Conservation (phyloP, 2,797 vertebrate species). For the Phyllotis vaccarum region DNA sequence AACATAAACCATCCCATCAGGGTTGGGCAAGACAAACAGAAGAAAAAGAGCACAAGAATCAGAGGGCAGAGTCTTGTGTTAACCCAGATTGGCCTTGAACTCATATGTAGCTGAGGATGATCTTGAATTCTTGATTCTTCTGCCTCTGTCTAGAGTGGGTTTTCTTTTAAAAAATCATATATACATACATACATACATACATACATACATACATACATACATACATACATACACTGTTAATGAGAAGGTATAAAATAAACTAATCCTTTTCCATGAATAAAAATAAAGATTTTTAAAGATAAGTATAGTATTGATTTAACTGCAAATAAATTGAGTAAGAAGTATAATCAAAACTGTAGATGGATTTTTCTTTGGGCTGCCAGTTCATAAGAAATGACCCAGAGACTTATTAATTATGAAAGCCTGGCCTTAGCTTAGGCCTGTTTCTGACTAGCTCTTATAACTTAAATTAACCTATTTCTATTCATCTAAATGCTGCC, state of each 20-base stretch:
- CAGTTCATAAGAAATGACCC: background rate
- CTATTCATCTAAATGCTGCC: background rate
- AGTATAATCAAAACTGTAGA: slow-evolving; percentile 20
- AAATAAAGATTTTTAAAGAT: background rate
- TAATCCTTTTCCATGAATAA: background rate
- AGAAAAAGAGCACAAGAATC: background rate
- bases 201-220: background rate
- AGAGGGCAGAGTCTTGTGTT: background rate
- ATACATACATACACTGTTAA: background rate
- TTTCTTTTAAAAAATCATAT: background rate
- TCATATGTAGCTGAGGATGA: background rate
- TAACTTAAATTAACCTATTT: background rate
- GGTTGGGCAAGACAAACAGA: background rate
- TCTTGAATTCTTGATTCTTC: background rate
- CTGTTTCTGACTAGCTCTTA: background rate
- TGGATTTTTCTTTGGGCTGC: background rate
- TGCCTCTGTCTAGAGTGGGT: background rate
- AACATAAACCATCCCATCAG: background rate
- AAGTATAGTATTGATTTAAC: slow-evolving; percentile 56
- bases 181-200: too few species aligned
- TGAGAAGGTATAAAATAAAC: background rate
- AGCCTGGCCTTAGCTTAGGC: background rate
- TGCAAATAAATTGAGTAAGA: slow-evolving; percentile 30
- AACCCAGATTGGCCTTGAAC: background rate
- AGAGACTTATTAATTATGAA: background rate